A percentile compares a stretch with the other conserved stretches of the same genome.
Conservation (phyloP, 2,888 invertebrate species). For the Cheilosia vulpina region DNA sequence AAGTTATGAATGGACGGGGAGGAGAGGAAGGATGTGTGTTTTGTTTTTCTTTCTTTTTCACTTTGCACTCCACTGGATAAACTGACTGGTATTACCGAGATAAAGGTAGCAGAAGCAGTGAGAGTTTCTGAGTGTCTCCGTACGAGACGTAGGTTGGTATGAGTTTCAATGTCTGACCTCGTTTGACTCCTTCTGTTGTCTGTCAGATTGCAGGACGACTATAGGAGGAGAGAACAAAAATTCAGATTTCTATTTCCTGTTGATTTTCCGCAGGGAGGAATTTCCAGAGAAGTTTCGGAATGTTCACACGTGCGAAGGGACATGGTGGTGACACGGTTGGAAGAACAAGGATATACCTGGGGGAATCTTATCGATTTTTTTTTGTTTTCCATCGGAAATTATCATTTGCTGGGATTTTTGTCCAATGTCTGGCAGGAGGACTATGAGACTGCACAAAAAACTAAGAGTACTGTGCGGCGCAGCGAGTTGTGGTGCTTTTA, state of each 20-base stretch:
- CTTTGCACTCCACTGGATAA: slow-evolving; percentile 32
- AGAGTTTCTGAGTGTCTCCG: background rate
- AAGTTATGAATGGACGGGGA: slow-evolving; percentile 42
- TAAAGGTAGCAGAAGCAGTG: background rate
- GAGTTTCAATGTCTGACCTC: slow-evolving; percentile 55
- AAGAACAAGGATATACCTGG: slow-evolving; percentile 17
- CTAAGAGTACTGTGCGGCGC: background rate
- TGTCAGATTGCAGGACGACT: slow-evolving; percentile 51
- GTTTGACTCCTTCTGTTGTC: slow-evolving; percentile 67
- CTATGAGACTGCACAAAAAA: slow-evolving; percentile 22
- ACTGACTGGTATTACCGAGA: slow-evolving; percentile 10
- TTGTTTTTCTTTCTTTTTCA: slow-evolving; percentile 10
- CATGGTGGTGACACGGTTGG: slow-evolving; percentile 32
- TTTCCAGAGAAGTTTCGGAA: slow-evolving; percentile 10
- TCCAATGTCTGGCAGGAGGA: slow-evolving; percentile 15
- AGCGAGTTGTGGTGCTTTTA: background rate
- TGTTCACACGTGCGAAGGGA: slow-evolving; percentile 37
- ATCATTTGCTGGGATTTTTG: slow-evolving; percentile 43
- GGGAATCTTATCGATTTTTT: slow-evolving; percentile 16
- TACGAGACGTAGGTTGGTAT: background rate
- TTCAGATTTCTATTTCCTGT: slow-evolving; percentile 64
- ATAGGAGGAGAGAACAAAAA: slow-evolving; percentile 13
- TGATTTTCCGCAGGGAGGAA: slow-evolving; percentile 40
- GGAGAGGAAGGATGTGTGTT: background rate
- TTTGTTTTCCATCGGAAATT: slow-evolving; percentile 30